These are phyloP conservation scores for Merodon equestris DNA, from an alignment of 2,888 invertebrate genomes.

Conservation along the genomic window DNA sequence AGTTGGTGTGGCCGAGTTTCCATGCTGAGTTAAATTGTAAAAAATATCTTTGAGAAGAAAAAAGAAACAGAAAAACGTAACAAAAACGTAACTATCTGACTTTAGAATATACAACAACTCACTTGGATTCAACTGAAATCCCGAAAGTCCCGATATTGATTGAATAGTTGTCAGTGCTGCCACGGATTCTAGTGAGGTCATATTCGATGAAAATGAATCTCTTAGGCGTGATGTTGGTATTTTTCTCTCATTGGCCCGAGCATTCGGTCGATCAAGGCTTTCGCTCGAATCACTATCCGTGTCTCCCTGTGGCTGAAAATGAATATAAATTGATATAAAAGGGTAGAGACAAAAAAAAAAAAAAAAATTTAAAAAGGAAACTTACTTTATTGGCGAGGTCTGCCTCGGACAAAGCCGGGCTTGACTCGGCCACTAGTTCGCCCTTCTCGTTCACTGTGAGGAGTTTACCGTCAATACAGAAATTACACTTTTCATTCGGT, in stretches of 20 bases:
- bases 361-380: slow-evolving; percentile 5
- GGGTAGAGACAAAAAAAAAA: neutral
- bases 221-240: slow-evolving; percentile 73
- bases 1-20: slow-evolving; percentile 77
- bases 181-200: slow-evolving; percentile 84
- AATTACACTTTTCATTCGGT: slow-evolving; percentile 91
- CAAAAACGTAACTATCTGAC: neutral
- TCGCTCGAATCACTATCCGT: slow-evolving; percentile 85
- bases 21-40: slow-evolving; percentile 71
- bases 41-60: slow-evolving; percentile 39
- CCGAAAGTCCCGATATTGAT: slow-evolving; percentile 77
- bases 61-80: neutral
- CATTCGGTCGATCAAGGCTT: slow-evolving; percentile 79
- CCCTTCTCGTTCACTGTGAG: slow-evolving; percentile 79
- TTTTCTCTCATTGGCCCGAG: slow-evolving; percentile 72
- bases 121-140: slow-evolving; percentile 72
- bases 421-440: slow-evolving; percentile 79
- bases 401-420: slow-evolving; percentile 75
- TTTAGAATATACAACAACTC: slow-evolving; percentile 50
- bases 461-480: slow-evolving; percentile 88
- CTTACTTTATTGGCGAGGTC: slow-evolving; percentile 75
- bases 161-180: slow-evolving; percentile 85
- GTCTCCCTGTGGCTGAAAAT: slow-evolving; percentile 74
- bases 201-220: slow-evolving; percentile 77
- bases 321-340: neutral